Base-by-base conservation (phyloP, 2,113 vertebrate species). In the Crotalus tigris region DNA sequence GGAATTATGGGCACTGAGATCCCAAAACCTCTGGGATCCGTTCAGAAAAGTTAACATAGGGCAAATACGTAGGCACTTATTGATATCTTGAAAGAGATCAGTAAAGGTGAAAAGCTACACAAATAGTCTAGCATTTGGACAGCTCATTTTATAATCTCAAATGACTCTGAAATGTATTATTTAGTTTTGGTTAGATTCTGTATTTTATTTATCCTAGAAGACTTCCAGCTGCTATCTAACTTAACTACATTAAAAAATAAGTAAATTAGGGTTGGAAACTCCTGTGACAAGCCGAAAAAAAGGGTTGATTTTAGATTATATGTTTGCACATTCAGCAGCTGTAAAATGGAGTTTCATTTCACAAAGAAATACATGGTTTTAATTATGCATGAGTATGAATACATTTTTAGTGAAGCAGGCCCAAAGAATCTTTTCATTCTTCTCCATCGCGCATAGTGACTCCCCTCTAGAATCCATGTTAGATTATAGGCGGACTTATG, bases 351-450 rank as follows among this genome's bases (percentile, higher is more conserved):
- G 1, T n/a, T 93, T 0, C 26, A 94, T 91, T 89, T 46, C 87
- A 85, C 61, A 93, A 96, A 94, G 44, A 0, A 87, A 93, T 91
- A 96, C 92, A 86, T 53, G 39, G 94, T 94, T 88, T 96, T 92
- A 94, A 95, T 91, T 96, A 91, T 92, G 91, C 85, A 91, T 93
- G 24, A 54, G 1, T 46, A 91, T 61, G 29, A 94, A 94, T 93
- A 69, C 93, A 4, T 87, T 93, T 93, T 93, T 95, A 94, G 46
- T 95, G 54, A 94, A 94, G 92, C 1, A 94, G 26, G 23, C 1
- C 10, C 89, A 91, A 44, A 54, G 44, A 26, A 54, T 26, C 57
- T 93, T 26, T 69, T 69, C 93, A 94, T 94, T 90, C 33, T 93
- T 92, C 51, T 3, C 96, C 49, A 8, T 93, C 49, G 33, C 85